These are phyloP conservation scores for Aspidiotus rigidus DNA, from an alignment of 2,888 invertebrate species.

Conservation along the genomic window DNA sequence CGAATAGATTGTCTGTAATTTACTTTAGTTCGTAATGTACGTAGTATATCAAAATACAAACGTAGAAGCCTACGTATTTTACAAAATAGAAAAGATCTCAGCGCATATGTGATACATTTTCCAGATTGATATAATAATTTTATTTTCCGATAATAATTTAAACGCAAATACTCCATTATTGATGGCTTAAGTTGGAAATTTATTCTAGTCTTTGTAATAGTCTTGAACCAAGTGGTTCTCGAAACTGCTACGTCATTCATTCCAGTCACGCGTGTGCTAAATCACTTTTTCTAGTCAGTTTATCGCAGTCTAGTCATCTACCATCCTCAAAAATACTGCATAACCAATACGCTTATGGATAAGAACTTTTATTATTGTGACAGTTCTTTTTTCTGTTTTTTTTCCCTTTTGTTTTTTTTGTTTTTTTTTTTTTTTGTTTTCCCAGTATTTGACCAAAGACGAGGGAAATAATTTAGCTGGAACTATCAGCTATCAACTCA, in stretches of 20 bases:
- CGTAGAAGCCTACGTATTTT: conserved; percentile 8
- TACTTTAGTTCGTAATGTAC: conserved; percentile 7
- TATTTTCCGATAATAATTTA: neutral
- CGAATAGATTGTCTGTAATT: conserved; percentile 9
- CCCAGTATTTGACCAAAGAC: no score
- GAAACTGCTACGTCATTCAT: neutral
- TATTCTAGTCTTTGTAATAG: neutral
- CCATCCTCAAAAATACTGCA: neutral
- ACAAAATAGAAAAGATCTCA: conserved; percentile 7
- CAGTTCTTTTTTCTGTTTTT: no score
- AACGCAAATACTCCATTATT: no score
- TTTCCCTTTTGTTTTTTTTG: no score
- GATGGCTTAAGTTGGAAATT: neutral
- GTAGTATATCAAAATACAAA: neutral
- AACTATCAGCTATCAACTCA: no score
- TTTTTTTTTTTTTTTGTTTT: no score
- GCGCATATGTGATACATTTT: conserved; percentile 12
- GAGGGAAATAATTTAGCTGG: no score
- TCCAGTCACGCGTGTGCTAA: neutral
- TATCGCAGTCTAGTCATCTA: neutral
- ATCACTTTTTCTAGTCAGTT: neutral
- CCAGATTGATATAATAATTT: neutral
- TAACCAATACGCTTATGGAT: neutral
- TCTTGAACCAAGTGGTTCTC: neutral
- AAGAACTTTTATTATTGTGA: neutral